phyloP scores from a whole-genome alignment of 2,888 invertebrate genomes.

The Trilocha varians region DNA sequence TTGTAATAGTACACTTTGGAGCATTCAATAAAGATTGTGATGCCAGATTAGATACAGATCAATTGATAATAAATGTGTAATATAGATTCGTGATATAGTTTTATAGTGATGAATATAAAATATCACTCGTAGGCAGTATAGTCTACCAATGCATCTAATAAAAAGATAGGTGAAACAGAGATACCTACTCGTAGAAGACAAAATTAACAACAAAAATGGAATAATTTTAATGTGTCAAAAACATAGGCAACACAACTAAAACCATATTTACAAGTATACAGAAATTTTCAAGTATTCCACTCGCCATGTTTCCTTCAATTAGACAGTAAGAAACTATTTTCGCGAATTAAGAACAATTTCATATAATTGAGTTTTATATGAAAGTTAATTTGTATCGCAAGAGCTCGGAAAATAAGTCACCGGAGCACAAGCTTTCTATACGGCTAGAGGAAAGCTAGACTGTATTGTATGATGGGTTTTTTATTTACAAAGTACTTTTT shows the following conservation, averaged over 20 bases:
- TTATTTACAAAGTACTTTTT: not conserved
- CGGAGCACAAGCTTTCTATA: constrained; percentile 1
- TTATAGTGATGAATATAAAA: not conserved
- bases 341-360: not conserved
- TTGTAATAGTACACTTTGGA: not conserved
- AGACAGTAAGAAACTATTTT: no score
- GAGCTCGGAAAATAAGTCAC: constrained; percentile 11
- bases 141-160: no score
- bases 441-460: not conserved
- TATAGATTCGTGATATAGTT: not conserved
- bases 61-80: not conserved
- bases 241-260: no score
- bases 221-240: no score
- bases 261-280: no score
- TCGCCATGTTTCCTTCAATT: no score
- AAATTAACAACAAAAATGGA: no score
- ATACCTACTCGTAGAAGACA: no score
- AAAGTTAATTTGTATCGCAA: constrained; percentile 18
- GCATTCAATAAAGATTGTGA: not conserved
- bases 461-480: not conserved
- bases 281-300: no score
- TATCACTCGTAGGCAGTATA: no score
- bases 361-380: constrained; percentile 1
- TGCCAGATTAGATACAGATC: not conserved
- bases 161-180: not conserved